Evolutionary conservation across 2,113 vertebrate genomes (phyloP).

Genomic region (Antechinus stuartii): DNA sequence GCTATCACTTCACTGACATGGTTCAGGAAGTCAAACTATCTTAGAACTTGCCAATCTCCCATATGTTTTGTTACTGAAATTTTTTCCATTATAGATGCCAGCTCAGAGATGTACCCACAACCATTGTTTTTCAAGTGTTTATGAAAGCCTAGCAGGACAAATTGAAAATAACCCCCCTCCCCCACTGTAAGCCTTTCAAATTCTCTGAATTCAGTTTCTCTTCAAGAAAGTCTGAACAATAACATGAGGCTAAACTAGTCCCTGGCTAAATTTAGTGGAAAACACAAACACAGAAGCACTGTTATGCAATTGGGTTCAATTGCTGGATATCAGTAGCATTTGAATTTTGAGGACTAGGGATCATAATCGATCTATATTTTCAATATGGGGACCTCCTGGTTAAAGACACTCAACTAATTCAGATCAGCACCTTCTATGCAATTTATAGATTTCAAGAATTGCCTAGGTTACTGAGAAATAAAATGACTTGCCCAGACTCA

Average conservation of each 20-base stretch:
- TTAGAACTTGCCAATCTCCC: neutral
- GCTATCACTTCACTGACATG: neutral
- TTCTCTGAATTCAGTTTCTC: neutral
- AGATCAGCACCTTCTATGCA: neutral
- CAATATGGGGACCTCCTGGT: neutral
- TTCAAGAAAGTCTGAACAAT: neutral
- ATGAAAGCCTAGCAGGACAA: neutral
- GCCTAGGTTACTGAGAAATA: neutral
- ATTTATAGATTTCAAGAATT: neutral
- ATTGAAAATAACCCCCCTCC: neutral
- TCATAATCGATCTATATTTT: neutral
- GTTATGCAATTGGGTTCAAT: neutral
- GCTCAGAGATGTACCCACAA: neutral
- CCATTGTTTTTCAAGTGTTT: neutral
- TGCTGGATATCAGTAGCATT: neutral
- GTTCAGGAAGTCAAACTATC: neutral
- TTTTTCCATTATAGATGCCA: neutral
- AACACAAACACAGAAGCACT: neutral
- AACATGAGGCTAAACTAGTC: neutral
- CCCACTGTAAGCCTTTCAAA: neutral
- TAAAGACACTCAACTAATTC: neutral
- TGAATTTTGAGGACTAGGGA: neutral
- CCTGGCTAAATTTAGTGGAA: neutral
- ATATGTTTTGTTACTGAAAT: neutral
- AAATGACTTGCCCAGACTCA: neutral